Base-by-base conservation (phyloP, 2,888 invertebrate species). In the Molorchus minor region DNA sequence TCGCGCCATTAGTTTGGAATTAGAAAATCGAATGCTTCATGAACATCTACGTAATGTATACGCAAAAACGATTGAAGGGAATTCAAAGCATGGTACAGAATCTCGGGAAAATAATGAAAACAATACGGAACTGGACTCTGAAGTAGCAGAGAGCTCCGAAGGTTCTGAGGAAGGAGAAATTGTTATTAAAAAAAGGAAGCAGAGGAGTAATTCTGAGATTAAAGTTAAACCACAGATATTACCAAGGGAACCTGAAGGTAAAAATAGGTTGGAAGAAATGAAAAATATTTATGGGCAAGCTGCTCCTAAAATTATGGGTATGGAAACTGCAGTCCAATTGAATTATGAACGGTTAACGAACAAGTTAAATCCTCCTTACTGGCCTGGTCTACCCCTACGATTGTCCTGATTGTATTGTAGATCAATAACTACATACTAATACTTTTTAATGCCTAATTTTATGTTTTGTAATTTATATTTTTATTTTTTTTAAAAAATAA, bases 311-410 rank as follows among this genome's bases (percentile, higher is more conserved):
- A 87, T 92, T 70, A 84, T 86, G 64, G 90, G 89, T 0, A 86
- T 91, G 84, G 92, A 93, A 82, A 88, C 88, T 62, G 86, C 88
- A 0, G 74, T 91, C 61, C 85, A 88, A 64, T 83, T 89, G 53
- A 84, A 85, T 38, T 89, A 85, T 77, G 87, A 92, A 59, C 80
- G 84, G 62, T 83, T 85, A 63, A 80, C 83, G 71, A 82, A 81
- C 58, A 76, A 82, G 49, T 53, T 57, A 2, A 86, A 87, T 65
- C 87, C 90, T 3, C 80, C 82, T 41, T 83, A 85, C 62, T 93
- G 92, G 93, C 92, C 92, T 0, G 87, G 71, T 68, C 69, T 78
- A 52, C 78, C 79, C 0, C 30, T 52, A 13, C 52, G 8, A 25
- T n/a, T n/a, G n/a, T n/a, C n/a, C n/a, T n/a, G n/a, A n/a, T n/a